These are phyloP conservation scores for Oscheius onirici DNA, from an alignment of 2,888 invertebrate species.

Conservation along the genomic window DNA sequence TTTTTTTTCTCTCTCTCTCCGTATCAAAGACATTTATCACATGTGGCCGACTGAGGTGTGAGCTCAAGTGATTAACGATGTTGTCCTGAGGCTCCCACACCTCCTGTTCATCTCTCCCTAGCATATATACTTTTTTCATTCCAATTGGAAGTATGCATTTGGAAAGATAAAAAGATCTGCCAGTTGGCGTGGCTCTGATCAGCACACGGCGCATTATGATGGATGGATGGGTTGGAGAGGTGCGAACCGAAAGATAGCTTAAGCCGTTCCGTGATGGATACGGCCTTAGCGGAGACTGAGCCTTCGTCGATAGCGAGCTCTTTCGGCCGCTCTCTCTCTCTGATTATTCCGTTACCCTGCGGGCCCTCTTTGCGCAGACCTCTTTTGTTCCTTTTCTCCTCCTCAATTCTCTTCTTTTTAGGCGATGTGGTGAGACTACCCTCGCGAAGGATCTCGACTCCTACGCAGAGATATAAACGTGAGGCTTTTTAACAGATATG, in stretches of 20 bases:
- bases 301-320: constrained; percentile 13
- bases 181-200: constrained; percentile 9
- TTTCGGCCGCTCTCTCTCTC: background rate
- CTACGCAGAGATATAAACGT: constrained; percentile 17
- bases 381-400: constrained; percentile 13
- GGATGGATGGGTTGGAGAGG: constrained; percentile 20
- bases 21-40: constrained; percentile 6
- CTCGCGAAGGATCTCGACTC: constrained; percentile 20
- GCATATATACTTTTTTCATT: background rate
- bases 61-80: constrained; percentile 13
- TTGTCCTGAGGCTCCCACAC: background rate
- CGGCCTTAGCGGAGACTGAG: constrained; percentile 18
- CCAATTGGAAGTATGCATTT: too few species aligned
- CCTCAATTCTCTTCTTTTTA: constrained; percentile 8
- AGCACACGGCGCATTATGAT: constrained; percentile 24
- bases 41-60: constrained; percentile 9
- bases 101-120: background rate
- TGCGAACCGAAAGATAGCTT: constrained; percentile 20
- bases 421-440: constrained; percentile 25
- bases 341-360: constrained; percentile 30
- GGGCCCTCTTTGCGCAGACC: constrained; percentile 18
- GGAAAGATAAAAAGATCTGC: too few species aligned
- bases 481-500: background rate
- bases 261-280: constrained; percentile 32
- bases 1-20: background rate